Base-by-base conservation (phyloP, 2,113 vertebrate genomes). In the Picathartes gymnocephalus region DNA sequence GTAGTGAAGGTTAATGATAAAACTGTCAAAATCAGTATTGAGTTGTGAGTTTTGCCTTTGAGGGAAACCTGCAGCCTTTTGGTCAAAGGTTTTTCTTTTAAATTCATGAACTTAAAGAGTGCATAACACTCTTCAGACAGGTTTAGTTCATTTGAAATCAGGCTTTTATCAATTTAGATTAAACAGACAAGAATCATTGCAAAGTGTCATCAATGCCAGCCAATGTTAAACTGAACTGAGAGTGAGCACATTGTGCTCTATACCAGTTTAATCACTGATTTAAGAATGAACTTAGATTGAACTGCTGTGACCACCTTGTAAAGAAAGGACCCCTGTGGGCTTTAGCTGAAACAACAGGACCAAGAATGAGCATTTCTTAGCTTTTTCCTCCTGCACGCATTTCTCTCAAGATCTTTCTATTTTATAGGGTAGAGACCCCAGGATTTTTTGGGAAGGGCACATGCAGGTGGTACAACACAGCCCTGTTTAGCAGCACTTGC, bases 171-270 rank as follows among this genome's bases (percentile, higher is more conserved):
- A 94, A 56, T 93, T 93, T 90, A 81, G 80, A 77, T 94, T 83
- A 90, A 86, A 83, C 50, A 92, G 88, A 73, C 35, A 86, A 81
- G 33, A 92, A 96, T 92, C 94, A 83, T 74, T 92, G 53, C 40
- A 88, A 88, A 35, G 27, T 90, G 58, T 70, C 47, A 73, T 51
- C 68, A 64, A 44, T n/a, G 44, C 65, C 83, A 80, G 76, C 30
- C 60, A 68, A 44, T 25, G 85, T 60, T 81, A 88, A 95, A 88
- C 57, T 74, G 82, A 93, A 81, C 56, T 30, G 58, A 78, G 57
- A 82, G 35, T 2, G 3, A 80, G 45, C 54, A 80, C 24, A 86
- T 35, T 28, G 74, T 51, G n/a, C 47, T 81, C 92, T 86, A 54
- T 12, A 80, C 19, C 62, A 37, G 44, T 83, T 86, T 70, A 83